These are phyloP conservation scores for Dicrostonyx torquatus DNA, from an alignment of 2,797 vertebrate species.

Conservation along the genomic window DNA sequence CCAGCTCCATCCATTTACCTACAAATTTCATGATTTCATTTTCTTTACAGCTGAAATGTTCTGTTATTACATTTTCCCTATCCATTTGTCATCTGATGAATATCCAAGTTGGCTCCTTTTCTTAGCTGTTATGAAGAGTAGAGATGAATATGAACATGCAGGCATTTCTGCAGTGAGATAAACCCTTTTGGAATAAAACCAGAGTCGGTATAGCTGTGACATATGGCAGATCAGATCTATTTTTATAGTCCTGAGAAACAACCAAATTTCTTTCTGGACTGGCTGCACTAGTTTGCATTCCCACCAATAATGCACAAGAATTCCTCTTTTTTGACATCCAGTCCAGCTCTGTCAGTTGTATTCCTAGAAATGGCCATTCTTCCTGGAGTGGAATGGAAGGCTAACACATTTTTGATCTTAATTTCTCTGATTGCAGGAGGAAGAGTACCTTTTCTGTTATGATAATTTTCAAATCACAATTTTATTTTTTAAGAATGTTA, in stretches of 20 bases:
- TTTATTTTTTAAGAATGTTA: neutral
- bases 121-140: neutral
- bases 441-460: neutral
- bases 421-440: neutral
- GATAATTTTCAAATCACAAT: neutral
- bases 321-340: neutral
- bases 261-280: neutral
- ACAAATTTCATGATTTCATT: neutral
- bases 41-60: neutral
- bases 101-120: neutral
- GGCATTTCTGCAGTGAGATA: neutral
- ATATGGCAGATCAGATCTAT: neutral
- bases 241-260: neutral
- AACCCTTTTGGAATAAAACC: neutral
- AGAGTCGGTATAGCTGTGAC: neutral
- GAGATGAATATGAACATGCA: neutral
- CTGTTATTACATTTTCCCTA: neutral
- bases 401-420: neutral
- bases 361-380: neutral
- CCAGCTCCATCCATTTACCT: neutral
- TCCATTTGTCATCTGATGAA: neutral
- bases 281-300: neutral
- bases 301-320: neutral
- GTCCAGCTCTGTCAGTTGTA: neutral
- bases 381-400: neutral